phyloP scores from a whole-genome alignment of 2,888 invertebrate genomes.

The Onthophagus sagittarius region DNA sequence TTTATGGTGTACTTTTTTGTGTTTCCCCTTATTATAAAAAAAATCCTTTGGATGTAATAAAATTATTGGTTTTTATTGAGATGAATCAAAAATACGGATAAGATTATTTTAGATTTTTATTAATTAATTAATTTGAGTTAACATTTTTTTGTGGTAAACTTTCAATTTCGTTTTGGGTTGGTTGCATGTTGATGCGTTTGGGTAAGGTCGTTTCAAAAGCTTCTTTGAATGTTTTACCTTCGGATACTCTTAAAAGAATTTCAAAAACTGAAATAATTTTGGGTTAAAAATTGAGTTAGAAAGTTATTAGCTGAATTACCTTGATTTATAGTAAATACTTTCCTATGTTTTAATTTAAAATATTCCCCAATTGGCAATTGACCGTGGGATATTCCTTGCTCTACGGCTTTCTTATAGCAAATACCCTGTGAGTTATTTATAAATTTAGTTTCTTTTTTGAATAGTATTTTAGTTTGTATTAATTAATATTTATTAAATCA shows the following conservation, averaged over 20 bases:
- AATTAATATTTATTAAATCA: neutral
- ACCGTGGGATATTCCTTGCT: slow-evolving; percentile 75
- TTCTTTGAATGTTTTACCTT: slow-evolving; percentile 75
- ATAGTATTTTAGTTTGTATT: neutral
- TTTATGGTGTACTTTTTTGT: neutral
- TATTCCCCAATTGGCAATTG: slow-evolving; percentile 86
- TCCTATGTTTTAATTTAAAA: slow-evolving; percentile 86
- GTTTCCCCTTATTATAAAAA: neutral
- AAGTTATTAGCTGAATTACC: slow-evolving; percentile 52
- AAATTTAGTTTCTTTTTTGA: neutral
- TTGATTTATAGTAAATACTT: slow-evolving; percentile 94
- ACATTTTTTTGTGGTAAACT: too few species aligned
- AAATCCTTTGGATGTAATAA: too few species aligned
- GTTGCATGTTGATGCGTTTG: slow-evolving; percentile 53
- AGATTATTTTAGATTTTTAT: neutral
- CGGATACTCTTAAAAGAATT: slow-evolving; percentile 71
- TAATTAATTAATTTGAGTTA: neutral
- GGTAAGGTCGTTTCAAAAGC: slow-evolving; percentile 75
- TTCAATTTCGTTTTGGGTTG: slow-evolving; percentile 17
- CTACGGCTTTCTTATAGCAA: slow-evolving; percentile 76
- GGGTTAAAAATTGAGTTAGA: slow-evolving; percentile 5
- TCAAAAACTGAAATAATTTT: slow-evolving; percentile 69
- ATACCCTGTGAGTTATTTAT: slow-evolving; percentile 62
- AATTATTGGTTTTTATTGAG: neutral
- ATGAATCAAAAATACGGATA: neutral